phyloP scores from a whole-genome alignment of 2,888 invertebrate genomes.

The Elysia crispata region DNA sequence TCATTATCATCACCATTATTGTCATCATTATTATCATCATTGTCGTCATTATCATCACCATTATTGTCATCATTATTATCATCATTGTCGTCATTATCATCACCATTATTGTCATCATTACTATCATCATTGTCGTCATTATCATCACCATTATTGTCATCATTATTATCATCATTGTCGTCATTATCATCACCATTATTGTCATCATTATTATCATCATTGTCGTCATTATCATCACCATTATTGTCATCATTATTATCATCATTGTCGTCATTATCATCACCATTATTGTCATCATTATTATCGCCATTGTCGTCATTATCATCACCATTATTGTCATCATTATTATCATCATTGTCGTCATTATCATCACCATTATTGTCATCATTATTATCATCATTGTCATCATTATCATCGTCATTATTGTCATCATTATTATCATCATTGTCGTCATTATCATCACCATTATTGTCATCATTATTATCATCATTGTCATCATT shows the following conservation, averaged over 20 bases:
- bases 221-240: too few relatives aligned
- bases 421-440: background rate
- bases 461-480: background rate
- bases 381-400: constrained; percentile 13
- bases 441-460: background rate
- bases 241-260: constrained; percentile 17
- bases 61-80: too few relatives aligned
- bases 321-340: constrained; percentile 2
- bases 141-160: too few relatives aligned
- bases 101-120: too few relatives aligned
- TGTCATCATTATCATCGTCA: constrained; percentile 1
- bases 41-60: too few relatives aligned
- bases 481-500: background rate
- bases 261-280: constrained; percentile 13
- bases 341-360: constrained; percentile 13
- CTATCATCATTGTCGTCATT: too few relatives aligned
- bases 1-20: too few relatives aligned
- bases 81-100: too few relatives aligned
- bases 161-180: too few relatives aligned
- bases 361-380: constrained; percentile 16
- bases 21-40: too few relatives aligned
- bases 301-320: background rate
- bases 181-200: too few relatives aligned
- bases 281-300: background rate
- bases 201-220: too few relatives aligned